Evolutionary conservation across 1,140 invertebrate genomes (phyloP).

Genomic region (Araneus ventricosus): DNA sequence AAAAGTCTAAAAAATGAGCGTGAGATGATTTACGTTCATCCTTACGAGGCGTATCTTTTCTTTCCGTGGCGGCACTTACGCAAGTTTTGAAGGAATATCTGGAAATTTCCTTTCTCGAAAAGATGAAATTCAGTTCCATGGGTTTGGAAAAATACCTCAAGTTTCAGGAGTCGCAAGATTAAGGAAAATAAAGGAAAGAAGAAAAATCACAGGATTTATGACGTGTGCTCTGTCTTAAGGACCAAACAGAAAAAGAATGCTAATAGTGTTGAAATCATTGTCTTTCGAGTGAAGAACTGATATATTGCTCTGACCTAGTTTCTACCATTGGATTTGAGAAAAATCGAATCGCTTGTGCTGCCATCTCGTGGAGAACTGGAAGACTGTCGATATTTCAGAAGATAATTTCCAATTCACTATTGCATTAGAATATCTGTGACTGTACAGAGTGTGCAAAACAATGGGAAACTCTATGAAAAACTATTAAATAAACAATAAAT

Average conservation of each 20-base stretch:
- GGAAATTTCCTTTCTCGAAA: not conserved
- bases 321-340: not conserved
- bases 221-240: conserved; percentile 15
- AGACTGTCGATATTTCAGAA: not conserved
- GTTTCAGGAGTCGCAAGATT: not conserved
- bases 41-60: conserved; percentile 15
- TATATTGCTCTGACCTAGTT: conserved; percentile 61
- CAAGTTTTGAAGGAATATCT: conserved; percentile 7
- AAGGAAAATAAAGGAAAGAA: not conserved
- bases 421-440: too few relatives aligned
- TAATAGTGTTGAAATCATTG: conserved; percentile 71
- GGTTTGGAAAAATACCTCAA: conserved; percentile 47
- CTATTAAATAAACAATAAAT: too few relatives aligned
- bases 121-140: conserved; percentile 50
- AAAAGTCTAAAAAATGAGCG: not conserved
- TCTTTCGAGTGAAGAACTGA: conserved; percentile 46
- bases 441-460: too few relatives aligned
- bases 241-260: conserved; percentile 57
- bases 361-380: not conserved
- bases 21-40: conserved; percentile 41
- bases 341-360: conserved; percentile 44
- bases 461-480: too few relatives aligned
- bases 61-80: not conserved
- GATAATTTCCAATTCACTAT: too few relatives aligned
- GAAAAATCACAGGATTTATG: conserved; percentile 46